Conservation (phyloP, 2,113 vertebrate species). For the Proteles cristata region DNA sequence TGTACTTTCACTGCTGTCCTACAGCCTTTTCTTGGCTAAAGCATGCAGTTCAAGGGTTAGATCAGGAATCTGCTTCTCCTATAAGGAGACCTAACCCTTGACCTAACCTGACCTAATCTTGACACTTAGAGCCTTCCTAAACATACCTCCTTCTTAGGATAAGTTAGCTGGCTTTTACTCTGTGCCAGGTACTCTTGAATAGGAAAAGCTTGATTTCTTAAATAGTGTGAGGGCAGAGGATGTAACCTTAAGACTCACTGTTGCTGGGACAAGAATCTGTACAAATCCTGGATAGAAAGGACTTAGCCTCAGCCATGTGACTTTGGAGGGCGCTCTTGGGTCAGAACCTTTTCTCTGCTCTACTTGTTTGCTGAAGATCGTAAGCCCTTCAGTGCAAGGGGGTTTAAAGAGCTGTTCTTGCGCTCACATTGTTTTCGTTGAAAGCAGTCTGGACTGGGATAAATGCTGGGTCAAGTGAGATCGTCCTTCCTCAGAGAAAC, state of each 20-base stretch:
- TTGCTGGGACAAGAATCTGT: background rate
- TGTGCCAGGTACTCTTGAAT: background rate
- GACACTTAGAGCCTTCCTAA: background rate
- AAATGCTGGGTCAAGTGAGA: constrained; percentile 3
- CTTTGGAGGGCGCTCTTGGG: background rate
- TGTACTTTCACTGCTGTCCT: background rate
- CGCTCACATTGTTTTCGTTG: background rate
- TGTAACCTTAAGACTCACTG: background rate
- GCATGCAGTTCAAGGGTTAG: background rate
- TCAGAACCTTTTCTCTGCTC: background rate
- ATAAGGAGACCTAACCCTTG: background rate
- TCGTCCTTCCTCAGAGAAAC: constrained; percentile 26
- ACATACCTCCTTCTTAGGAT: background rate
- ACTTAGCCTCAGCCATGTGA: background rate
- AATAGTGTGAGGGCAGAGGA: background rate
- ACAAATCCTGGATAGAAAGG: background rate
- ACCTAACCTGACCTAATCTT: background rate
- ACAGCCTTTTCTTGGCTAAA: background rate
- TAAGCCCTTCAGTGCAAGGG: background rate
- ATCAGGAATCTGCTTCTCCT: background rate
- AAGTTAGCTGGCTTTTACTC: background rate
- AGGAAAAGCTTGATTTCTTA: background rate
- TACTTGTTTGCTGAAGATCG: background rate
- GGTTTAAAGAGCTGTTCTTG: background rate
- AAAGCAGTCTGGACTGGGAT: background rate